Conservation (phyloP, 2,113 vertebrate genomes). For the Proteles cristata region DNA sequence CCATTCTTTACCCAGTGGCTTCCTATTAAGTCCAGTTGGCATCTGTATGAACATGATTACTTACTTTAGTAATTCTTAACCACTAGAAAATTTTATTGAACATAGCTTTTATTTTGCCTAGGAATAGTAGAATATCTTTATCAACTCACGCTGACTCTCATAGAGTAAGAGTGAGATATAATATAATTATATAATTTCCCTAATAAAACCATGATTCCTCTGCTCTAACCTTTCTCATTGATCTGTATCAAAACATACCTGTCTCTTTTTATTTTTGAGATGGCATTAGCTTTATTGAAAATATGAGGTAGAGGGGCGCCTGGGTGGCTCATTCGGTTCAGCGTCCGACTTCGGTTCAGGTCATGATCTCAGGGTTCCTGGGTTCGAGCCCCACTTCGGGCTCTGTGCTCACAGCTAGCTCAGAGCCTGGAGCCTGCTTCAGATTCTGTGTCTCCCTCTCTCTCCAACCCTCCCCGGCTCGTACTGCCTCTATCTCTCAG, state of each 20-base stretch:
- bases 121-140: neutral
- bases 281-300: neutral
- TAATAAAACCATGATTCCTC: neutral
- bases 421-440: too few relatives aligned
- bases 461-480: too few relatives aligned
- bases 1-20: neutral
- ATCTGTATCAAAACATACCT: neutral
- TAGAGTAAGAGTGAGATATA: neutral
- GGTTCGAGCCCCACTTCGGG: too few relatives aligned
- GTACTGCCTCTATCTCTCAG: too few relatives aligned
- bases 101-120: neutral
- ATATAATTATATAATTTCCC: constrained; percentile 36
- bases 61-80: neutral
- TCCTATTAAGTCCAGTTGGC: neutral
- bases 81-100: neutral
- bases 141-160: neutral
- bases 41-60: neutral
- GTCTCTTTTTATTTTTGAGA: neutral
- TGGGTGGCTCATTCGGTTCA: too few relatives aligned
- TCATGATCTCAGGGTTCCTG: too few relatives aligned
- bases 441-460: too few relatives aligned
- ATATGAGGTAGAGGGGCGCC: too few relatives aligned
- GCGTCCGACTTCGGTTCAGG: too few relatives aligned
- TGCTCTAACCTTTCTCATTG: neutral
- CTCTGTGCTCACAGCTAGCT: too few relatives aligned